Base-by-base conservation (phyloP, 2,888 invertebrate genomes). In the Pseudococcus viburni region DNA sequence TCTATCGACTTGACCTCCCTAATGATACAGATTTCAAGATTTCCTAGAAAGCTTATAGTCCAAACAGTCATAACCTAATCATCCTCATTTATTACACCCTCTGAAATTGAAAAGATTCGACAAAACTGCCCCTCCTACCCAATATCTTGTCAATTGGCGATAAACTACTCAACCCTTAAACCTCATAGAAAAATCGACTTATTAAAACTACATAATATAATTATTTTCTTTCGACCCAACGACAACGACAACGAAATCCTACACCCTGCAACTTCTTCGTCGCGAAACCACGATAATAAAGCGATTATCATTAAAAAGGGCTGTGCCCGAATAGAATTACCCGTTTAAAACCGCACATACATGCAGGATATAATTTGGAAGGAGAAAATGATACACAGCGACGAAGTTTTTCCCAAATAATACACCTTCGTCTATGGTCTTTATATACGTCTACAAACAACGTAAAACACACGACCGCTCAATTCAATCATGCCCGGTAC, bases 261-360 rank as follows among this genome's bases (percentile, higher is more conserved):
- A 33, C 26, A 7, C 33, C 73, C 73, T 42, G 3, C n/a, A 15
- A 73, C 33, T 73, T 73, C 33, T 33, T 73, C 33, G 15, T 5
- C 0, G 17, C 33, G 15, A 73, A 33, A 73, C 73, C 33, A n/a
- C 46, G 11, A 46, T 83, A 83, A 83, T 83, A 46, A 83, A 83
- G 46, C 46, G 46, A 83, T 83, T 83, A 46, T 77, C 80, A 83
- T 46, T 83, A 46, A 33, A 73, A 83, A 33, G 80, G 80, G 33
- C 11, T 33, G 33, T 46, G 19, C 77, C 77, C 77, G 46, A 83
- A 26, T 46, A 83, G 46, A 83, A 83, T 83, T 83, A 83, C 42
- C 46, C 80, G 9, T 83, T 83, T 42, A 11, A 46, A 73, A 12
- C 73, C 22, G 22, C 64, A 19, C 73, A 19, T 17, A 77, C n/a